Conservation (phyloP, 2,797 vertebrate species). For the Rhinogobio ventralis region DNA sequence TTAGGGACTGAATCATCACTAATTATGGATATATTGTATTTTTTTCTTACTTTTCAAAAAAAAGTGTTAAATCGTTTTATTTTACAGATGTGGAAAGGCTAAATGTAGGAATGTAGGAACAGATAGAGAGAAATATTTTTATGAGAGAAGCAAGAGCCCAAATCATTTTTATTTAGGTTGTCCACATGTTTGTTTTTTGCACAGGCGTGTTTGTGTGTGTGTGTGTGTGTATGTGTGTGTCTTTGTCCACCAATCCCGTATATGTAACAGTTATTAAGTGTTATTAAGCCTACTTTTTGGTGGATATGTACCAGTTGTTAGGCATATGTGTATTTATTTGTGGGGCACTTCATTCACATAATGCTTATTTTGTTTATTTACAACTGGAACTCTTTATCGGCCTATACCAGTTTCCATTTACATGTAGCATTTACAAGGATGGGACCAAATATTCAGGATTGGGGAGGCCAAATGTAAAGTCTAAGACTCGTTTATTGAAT, state of each 20-base stretch:
- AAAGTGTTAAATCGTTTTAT: background rate
- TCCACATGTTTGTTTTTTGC: slow-evolving; percentile 23
- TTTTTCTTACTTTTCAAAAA: background rate
- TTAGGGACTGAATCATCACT: slow-evolving; percentile 30
- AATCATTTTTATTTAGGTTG: slow-evolving; percentile 13
- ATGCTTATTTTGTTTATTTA: slow-evolving; percentile 40
- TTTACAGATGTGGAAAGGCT: slow-evolving; percentile 8
- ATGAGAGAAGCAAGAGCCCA: slow-evolving; percentile 35
- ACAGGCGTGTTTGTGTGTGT: slow-evolving; percentile 31
- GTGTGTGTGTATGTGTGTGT: background rate
- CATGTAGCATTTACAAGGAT: slow-evolving; percentile 26
- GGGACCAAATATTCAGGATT: slow-evolving; percentile 21
- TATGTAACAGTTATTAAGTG: slow-evolving; percentile 29
- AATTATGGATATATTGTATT: slow-evolving; percentile 1
- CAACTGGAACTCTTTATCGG: slow-evolving; percentile 19
- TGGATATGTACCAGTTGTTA: background rate
- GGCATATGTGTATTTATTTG: slow-evolving; percentile 69
- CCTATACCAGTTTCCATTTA: background rate
- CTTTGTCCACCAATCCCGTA: slow-evolving; percentile 13
- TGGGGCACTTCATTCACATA: slow-evolving; percentile 29
- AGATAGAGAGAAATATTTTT: slow-evolving; percentile 27
- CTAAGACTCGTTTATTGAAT: background rate
- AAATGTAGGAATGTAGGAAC: slow-evolving; percentile 6
- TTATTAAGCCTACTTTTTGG: slow-evolving; percentile 7
- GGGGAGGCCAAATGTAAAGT: slow-evolving; percentile 3